Evolutionary conservation across 2,113 vertebrate species (phyloP), one percentile per base, ranked within the genome.

Genomic region (Acrocephalus kingi): DNA sequence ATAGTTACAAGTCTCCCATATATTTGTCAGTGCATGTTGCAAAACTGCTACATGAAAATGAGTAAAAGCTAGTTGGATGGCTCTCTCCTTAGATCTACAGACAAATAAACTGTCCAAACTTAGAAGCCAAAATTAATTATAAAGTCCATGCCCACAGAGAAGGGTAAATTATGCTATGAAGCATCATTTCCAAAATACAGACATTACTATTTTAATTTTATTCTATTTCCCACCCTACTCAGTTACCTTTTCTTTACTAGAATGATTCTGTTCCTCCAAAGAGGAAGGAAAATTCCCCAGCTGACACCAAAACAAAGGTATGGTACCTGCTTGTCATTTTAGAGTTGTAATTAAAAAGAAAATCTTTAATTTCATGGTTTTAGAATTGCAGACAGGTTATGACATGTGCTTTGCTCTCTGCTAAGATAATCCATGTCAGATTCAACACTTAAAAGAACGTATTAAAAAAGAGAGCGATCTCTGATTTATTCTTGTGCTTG

Each of bases 401-500:
- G 78, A 79, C 80, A 73, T 43, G 24, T 59, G 13, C 24, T 41
- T 91, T 79, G 18, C 17, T 28, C 52, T 73, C 61, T 84, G 45
- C 37, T 89, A 78, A 82, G 21, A 68, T 75, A 66, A 74, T 84
- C 86, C 31, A 72, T 79, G 46, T 75, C 58, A 90, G 69, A 95
- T 92, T 72, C 41, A 84, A 54, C 41, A 84, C 20, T 59, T 51
- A 84, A 84, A 90, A 90, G 6, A 64, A 22, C 11, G 52, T 15
- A 46, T 82, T 39, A 23, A 30, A 68, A 52, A 51, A 49, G 3
- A 80, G 11, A 63, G 10, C 59, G 3, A 37, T n/a, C 10, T 79
- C 69, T 76, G 58, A 91, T 92, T 94, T 92, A 76, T 81, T 81
- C 19, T 73, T 91, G 27, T 71, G 56, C 82, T 93, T 77, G 15